Conservation (phyloP, 2,888 invertebrate species). For the Bombylius discolor region DNA sequence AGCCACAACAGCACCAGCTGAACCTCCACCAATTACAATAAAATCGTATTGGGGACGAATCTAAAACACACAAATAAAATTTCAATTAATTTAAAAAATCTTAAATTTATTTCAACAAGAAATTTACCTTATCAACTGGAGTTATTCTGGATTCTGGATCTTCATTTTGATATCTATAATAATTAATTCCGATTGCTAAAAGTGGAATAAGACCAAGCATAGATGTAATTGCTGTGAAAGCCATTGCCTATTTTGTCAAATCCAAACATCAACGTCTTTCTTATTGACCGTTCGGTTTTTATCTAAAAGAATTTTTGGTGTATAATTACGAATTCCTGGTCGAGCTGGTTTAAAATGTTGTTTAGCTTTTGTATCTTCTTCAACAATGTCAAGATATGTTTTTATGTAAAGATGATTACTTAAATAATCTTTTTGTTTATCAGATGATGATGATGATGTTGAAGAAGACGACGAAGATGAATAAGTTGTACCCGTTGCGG, state of each 20-base stretch:
- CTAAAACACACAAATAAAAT: conserved; percentile 36
- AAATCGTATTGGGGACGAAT: conserved; percentile 71
- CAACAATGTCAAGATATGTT: conserved; percentile 40
- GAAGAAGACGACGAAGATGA: conserved; percentile 35
- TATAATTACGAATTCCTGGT: conserved; percentile 55
- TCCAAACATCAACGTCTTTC: conserved; percentile 49
- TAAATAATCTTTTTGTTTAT: conserved; percentile 38
- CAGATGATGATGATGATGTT: conserved; percentile 27
- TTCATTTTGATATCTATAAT: conserved; percentile 63
- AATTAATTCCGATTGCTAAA: conserved; percentile 66
- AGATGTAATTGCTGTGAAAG: conserved; percentile 49
- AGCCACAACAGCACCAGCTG: conserved; percentile 80
- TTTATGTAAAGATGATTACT: conserved; percentile 44
- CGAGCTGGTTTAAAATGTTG: conserved; percentile 39
- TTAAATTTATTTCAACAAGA: neutral
- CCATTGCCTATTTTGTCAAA: conserved; percentile 41
- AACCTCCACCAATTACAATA: conserved; percentile 75
- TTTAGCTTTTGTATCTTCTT: conserved; percentile 38
- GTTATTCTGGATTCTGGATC: conserved; percentile 71
- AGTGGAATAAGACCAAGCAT: conserved; percentile 66
- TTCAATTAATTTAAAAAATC: neutral
- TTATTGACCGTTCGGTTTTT: conserved; percentile 37
- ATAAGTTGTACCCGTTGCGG: conserved; percentile 27
- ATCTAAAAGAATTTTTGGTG: conserved; percentile 52
- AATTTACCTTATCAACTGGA: conserved; percentile 51